Evolutionary conservation across 2,888 invertebrate genomes (phyloP), one percentile per base, ranked within the genome.

Genomic region (Steinernema carpocapsae): DNA sequence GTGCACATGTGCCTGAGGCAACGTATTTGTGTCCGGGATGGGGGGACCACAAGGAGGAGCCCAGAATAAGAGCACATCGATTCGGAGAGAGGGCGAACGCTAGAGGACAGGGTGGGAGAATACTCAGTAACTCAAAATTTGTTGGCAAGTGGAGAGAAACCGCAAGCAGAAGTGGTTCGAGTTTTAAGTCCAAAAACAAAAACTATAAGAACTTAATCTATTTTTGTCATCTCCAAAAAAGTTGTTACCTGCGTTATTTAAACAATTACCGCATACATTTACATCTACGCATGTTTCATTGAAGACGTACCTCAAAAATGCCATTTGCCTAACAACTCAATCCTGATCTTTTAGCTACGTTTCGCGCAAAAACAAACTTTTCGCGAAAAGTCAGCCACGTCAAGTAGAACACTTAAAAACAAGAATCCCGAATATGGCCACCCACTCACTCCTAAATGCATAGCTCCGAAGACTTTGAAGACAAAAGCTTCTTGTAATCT

Each of bases 1-100:
- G 64, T 29, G 64, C 64, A 64, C 64, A 64, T 64, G 32, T 32
- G 64, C 26, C 26, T 64, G 17, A 37, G 32, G 64, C 64, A 64
- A 17, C 17, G 19, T 17, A 14, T n/a, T 17, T 19, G 48, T 19
- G 19, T 48, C 48, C 19, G 48, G 48, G 19, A 14, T 48, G 48
- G 17, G 64, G 7, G 64, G 14, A 17, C 56, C 4, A 6, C 12
- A 26, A 29, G 26, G 29, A 17, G 29, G 64, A 37, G 29, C 10
- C 3, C 14, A 3, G 37, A 64, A n/a, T n/a, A n/a, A n/a, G n/a
- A 17, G 56, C 22, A 37, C 64, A 64, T 64, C 64, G 64, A 64
- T 64, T 64, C 12, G 1, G 64, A 10, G 37, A 52, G 52, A 52
- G 52, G 52, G 52, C 24, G 64, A 32, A 37, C 32, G 32, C 26